A percentile compares a stretch with the other conserved stretches of the same genome.
phyloP scores from a whole-genome alignment of 2,888 invertebrate genomes.

The Scaptomyza polygonia region DNA sequence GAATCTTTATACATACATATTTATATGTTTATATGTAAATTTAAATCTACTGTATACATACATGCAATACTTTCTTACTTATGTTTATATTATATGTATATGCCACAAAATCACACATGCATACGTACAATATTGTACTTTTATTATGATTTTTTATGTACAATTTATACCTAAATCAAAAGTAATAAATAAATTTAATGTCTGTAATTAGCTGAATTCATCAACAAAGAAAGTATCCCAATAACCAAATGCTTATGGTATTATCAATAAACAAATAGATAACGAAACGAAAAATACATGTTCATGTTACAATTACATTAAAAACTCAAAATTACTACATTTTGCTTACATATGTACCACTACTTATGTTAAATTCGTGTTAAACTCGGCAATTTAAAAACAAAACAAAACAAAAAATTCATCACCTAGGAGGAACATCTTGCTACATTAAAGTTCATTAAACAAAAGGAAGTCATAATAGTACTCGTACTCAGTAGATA shows the following conservation, averaged over 20 bases:
- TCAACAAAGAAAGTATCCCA: conserved; percentile 55
- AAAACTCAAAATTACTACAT: conserved; percentile 50
- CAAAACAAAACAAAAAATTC: neutral
- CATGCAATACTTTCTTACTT: conserved; percentile 48
- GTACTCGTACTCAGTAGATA: too few species aligned
- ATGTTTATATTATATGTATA: conserved; percentile 56
- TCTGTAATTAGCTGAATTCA: conserved; percentile 72
- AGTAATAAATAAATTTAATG: conserved; percentile 61
- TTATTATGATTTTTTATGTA: conserved; percentile 66
- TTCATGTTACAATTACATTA: conserved; percentile 68
- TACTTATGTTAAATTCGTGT: conserved; percentile 46
- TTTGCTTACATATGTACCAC: conserved; percentile 63
- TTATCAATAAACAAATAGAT: conserved; percentile 70
- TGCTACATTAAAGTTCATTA: neutral
- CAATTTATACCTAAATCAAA: conserved; percentile 64
- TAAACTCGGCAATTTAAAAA: conserved; percentile 1
- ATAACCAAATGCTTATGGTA: conserved; percentile 64
- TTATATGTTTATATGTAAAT: conserved; percentile 64
- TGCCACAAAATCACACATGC: conserved; percentile 50
- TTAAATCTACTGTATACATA: conserved; percentile 44
- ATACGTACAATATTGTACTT: conserved; percentile 63
- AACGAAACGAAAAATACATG: conserved; percentile 65
- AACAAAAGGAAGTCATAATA: neutral
- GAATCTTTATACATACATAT: conserved; percentile 53
- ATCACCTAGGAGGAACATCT: neutral